Percentiles rank a stretch among this genome's conserved stretches.
phyloP scores from a whole-genome alignment of 2,888 invertebrate genomes.

The Amphipyra tragopoginis region DNA sequence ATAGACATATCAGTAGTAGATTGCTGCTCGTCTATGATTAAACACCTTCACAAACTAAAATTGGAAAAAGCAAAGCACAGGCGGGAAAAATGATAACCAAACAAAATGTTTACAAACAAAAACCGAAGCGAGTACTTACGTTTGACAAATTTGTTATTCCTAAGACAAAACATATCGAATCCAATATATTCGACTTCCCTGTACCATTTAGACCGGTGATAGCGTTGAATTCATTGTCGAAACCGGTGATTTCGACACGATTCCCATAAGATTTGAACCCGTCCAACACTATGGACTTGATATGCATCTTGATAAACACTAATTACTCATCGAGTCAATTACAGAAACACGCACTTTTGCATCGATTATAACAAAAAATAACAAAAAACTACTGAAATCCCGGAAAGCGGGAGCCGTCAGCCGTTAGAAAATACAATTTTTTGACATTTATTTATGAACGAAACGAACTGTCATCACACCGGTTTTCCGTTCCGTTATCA shows the following conservation, averaged over 20 bases:
- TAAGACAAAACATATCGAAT: constrained; percentile 99
- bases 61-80: constrained; percentile 30
- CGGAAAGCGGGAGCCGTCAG: constrained; percentile 63
- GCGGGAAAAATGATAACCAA: constrained; percentile 61
- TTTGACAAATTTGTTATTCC: constrained; percentile 98
- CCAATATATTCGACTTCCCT: constrained; percentile 99
- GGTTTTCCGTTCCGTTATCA: no score
- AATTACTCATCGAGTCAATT: constrained; percentile 34
- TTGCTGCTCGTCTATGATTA: no score
- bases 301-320: constrained; percentile 92
- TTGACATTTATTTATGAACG: constrained; percentile 5
- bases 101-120: constrained; percentile 33
- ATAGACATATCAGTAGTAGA: no score
- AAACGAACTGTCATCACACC: no score
- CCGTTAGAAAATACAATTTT: constrained; percentile 61
- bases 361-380: neutral
- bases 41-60: neutral
- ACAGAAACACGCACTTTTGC: constrained; percentile 7
- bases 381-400: neutral
- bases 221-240: constrained; percentile 98
- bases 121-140: constrained; percentile 89
- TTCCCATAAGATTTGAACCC: constrained; percentile 99
- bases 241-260: constrained; percentile 96
- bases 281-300: constrained; percentile 97
- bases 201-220: constrained; percentile 99